phyloP scores from a whole-genome alignment of 2,113 vertebrate genomes.

The Plestiodon gilberti region DNA sequence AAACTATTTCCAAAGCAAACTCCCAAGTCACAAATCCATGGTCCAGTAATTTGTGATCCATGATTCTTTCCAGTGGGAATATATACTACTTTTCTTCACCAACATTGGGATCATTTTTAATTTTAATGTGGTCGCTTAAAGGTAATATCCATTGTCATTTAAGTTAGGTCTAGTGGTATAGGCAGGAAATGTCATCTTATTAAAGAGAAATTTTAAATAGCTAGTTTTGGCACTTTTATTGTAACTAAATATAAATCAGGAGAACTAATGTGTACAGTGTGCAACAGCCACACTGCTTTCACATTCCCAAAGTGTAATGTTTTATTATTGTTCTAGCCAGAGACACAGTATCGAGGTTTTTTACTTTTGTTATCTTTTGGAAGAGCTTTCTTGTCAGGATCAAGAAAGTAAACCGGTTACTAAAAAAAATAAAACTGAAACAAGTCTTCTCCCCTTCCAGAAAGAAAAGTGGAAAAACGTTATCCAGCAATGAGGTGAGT shows the following conservation, averaged over 20 bases:
- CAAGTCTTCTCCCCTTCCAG: conserved; percentile 71
- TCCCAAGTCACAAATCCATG: no score
- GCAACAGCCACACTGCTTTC: neutral
- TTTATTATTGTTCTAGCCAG: neutral
- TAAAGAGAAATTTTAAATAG: neutral
- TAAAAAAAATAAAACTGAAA: conserved; percentile 46
- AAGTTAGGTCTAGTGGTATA: neutral
- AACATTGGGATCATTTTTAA: neutral
- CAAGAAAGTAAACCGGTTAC: conserved; percentile 26
- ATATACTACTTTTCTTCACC: neutral
- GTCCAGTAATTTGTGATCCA: no score
- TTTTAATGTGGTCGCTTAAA: neutral
- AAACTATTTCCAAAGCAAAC: no score
- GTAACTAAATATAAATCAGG: neutral
- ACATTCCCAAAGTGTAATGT: neutral
- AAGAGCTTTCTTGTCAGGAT: neutral
- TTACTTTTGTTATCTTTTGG: neutral
- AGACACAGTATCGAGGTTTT: conserved; percentile 1
- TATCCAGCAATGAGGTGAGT: conserved; percentile 85
- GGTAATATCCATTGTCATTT: neutral
- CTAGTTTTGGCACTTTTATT: neutral
- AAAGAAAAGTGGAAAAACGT: conserved; percentile 82
- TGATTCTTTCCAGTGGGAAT: no score
- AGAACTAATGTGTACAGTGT: neutral
- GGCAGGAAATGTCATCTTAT: neutral